These are phyloP conservation scores for Antrozous pallidus DNA, from an alignment of 2,797 vertebrate genomes.

Conservation along the genomic window DNA sequence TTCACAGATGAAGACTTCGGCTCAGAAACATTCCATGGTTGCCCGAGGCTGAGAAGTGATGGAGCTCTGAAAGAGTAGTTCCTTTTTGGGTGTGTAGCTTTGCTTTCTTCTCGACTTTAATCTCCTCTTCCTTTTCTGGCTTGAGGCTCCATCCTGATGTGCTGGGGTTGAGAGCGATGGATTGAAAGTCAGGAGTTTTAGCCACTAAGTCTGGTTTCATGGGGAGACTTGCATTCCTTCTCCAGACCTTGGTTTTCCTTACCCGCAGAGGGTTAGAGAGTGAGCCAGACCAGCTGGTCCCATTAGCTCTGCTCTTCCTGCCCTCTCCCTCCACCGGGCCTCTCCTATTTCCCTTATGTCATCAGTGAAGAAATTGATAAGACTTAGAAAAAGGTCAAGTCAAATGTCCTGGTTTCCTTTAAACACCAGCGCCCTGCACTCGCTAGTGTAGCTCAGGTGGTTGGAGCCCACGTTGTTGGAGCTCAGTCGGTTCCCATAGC, in stretches of 20 bases:
- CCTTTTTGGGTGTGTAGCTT: neutral
- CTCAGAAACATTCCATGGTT: neutral
- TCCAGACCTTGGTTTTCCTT: neutral
- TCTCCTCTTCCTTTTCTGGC: neutral
- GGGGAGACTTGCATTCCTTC: neutral
- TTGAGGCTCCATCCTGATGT: neutral
- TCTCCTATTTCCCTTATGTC: neutral
- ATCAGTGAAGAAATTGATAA: neutral
- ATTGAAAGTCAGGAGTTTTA: neutral
- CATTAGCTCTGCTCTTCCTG: neutral
- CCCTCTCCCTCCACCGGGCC: neutral
- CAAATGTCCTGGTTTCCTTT: neutral
- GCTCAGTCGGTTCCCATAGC: too few species aligned
- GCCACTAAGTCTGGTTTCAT: neutral
- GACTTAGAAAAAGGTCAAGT: neutral
- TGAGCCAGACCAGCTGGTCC: neutral
- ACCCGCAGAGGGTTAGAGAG: neutral
- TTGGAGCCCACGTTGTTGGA: too few species aligned
- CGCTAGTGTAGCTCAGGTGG: neutral
- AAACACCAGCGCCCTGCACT: neutral
- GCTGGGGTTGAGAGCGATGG: neutral
- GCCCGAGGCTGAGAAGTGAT: neutral
- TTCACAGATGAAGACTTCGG: neutral
- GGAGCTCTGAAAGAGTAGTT: neutral
- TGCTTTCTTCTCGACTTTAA: neutral